phyloP scores from a whole-genome alignment of 2,888 invertebrate species.

The Hyposoter didymator region DNA sequence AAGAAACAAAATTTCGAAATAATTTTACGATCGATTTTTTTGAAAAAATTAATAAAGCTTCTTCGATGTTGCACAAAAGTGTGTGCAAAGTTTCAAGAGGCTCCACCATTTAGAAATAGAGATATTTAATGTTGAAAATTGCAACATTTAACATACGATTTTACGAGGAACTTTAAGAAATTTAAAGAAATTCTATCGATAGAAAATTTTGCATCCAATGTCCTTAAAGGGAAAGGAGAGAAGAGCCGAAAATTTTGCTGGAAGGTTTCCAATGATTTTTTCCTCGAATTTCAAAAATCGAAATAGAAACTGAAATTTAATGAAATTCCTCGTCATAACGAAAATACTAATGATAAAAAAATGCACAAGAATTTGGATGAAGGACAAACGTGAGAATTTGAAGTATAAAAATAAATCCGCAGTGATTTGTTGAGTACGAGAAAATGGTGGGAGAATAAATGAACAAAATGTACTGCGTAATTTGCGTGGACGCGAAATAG shows the following conservation, averaged over 20 bases:
- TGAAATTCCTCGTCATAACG: not conserved
- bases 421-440: not conserved
- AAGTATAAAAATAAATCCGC: slow-evolving; percentile 8
- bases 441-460: slow-evolving; percentile 22
- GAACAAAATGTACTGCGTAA: slow-evolving; percentile 30
- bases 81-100: no score
- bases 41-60: no score
- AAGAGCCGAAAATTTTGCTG: not conserved
- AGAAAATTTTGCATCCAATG: no score
- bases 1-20: no score
- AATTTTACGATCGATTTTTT: no score
- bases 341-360: not conserved
- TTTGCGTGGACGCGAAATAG: slow-evolving; percentile 9
- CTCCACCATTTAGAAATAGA: no score
- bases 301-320: not conserved
- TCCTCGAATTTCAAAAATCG: not conserved
- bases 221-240: not conserved
- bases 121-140: no score
- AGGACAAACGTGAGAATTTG: not conserved
- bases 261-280: not conserved
- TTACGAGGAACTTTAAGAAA: no score
- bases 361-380: not conserved
- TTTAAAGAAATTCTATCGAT: no score
- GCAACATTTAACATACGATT: no score
- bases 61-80: no score